Evolutionary conservation across 2,888 invertebrate species (phyloP).

Genomic region (Mystacides longicornis): DNA sequence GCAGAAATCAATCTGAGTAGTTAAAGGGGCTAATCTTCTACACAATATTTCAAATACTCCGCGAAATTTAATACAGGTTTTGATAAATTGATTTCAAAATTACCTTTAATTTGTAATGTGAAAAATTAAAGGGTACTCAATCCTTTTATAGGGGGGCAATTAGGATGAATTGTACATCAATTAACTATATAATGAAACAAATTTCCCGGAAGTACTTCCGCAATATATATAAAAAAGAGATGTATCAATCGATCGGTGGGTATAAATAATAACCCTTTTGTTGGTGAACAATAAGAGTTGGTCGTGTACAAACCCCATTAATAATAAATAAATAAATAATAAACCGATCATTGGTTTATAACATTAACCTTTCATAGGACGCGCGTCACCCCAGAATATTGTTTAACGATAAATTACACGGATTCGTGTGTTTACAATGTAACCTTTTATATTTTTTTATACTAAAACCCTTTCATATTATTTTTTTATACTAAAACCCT

Average conservation of each 20-base stretch:
- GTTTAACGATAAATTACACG: conserved; percentile 25
- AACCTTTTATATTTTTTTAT: conserved; percentile 11
- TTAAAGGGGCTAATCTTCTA: no score
- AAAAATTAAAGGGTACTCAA: no score
- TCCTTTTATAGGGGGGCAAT: no score
- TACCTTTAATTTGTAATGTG: no score
- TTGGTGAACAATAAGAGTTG: conserved; percentile 17
- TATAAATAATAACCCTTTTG: conserved; percentile 17
- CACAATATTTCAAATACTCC: no score
- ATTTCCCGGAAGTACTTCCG: conserved; percentile 10
- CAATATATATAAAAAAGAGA: conserved; percentile 8
- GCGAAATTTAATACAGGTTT: no score
- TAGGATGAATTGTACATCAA: conserved; percentile 5
- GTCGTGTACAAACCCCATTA: conserved; percentile 22
- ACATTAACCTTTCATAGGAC: conserved; percentile 16
- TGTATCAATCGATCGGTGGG: conserved; percentile 10
- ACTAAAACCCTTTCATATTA: conserved; percentile 19
- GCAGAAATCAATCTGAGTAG: no score
- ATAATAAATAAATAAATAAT: conserved; percentile 4
- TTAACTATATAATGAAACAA: conserved; percentile 1
- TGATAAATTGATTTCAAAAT: no score
- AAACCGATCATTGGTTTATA: conserved; percentile 23
- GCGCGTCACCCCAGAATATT: conserved; percentile 21
- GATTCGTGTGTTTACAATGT: conserved; percentile 15
- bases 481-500: conserved; percentile 22